These are phyloP conservation scores for Diabrotica undecimpunctata DNA, from an alignment of 1,140 invertebrate genomes.

Conservation along the genomic window DNA sequence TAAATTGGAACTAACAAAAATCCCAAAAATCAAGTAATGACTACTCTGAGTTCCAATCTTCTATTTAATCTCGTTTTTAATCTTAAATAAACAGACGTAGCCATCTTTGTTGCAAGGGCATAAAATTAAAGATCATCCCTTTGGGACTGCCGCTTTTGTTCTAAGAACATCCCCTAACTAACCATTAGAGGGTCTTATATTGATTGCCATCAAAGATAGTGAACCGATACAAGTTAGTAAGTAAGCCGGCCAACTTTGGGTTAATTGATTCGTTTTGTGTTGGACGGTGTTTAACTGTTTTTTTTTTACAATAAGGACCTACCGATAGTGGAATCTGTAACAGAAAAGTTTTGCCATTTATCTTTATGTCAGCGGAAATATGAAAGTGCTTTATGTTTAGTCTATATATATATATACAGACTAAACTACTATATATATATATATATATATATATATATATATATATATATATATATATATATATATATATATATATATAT, in stretches of 20 bases:
- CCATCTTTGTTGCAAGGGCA: neutral
- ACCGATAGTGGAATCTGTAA: too few species aligned
- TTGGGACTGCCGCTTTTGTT: constrained; percentile 14
- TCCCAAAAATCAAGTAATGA: neutral
- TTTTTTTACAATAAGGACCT: neutral
- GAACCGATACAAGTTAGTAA: neutral
- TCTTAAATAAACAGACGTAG: neutral
- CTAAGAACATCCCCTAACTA: constrained; percentile 13
- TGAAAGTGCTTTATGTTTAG: too few species aligned
- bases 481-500: too few species aligned
- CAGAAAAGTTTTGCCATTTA: too few species aligned
- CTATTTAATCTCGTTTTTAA: neutral
- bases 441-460: too few species aligned
- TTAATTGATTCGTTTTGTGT: neutral
- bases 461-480: too few species aligned
- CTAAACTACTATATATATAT: too few species aligned
- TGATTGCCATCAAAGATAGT: constrained; percentile 13
- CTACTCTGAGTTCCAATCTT: neutral
- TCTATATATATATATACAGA: too few species aligned
- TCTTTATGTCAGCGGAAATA: too few species aligned
- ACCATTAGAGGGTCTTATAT: constrained; percentile 10
- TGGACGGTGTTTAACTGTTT: neutral
- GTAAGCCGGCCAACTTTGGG: neutral
- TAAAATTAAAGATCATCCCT: constrained; percentile 13
- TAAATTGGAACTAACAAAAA: too few species aligned